phyloP scores from a whole-genome alignment of 2,113 vertebrate species.

The Odontesthes bonariensis region DNA sequence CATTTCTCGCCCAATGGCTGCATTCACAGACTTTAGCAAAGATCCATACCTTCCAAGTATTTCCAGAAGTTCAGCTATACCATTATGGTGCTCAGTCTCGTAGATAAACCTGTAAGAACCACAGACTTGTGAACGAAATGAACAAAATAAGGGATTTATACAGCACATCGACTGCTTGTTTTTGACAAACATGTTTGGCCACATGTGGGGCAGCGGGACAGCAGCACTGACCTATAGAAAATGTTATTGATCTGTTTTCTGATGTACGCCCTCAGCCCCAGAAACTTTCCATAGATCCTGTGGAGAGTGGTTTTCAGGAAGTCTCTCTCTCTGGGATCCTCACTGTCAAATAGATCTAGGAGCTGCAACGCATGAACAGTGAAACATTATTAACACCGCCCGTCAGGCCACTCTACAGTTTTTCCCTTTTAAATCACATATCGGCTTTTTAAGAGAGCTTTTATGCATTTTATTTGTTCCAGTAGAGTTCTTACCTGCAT shows the following conservation, averaged over 20 bases:
- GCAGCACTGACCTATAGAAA: constrained; percentile 95
- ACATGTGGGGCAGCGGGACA: background rate
- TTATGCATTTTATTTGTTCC: background rate
- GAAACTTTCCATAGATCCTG: constrained; percentile 98
- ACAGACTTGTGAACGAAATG: constrained; percentile 13
- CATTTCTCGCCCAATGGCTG: background rate
- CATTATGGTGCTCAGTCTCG: constrained; percentile 99
- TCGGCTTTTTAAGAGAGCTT: background rate
- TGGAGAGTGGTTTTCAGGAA: constrained; percentile 99
- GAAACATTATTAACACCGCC: background rate
- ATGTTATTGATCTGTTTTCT: constrained; percentile 99
- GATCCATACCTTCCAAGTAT: constrained; percentile 93
- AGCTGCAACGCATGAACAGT: constrained; percentile 79
- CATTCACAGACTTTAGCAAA: background rate
- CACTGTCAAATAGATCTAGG: constrained; percentile 98
- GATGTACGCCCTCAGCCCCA: constrained; percentile 97
- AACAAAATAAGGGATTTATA: background rate
- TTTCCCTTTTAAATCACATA: background rate
- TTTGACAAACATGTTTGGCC: background rate
- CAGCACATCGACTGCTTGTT: background rate
- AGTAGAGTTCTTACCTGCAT: constrained; percentile 88
- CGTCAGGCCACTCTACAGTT: too few species aligned
- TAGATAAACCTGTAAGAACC: constrained; percentile 93
- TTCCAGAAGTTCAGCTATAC: constrained; percentile 98
- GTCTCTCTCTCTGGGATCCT: constrained; percentile 97